A percentile compares a stretch with the other conserved stretches of the same genome.
These are phyloP conservation scores for Chelonia mydas DNA, from an alignment of 2,797 vertebrate species.

Conservation along the genomic window DNA sequence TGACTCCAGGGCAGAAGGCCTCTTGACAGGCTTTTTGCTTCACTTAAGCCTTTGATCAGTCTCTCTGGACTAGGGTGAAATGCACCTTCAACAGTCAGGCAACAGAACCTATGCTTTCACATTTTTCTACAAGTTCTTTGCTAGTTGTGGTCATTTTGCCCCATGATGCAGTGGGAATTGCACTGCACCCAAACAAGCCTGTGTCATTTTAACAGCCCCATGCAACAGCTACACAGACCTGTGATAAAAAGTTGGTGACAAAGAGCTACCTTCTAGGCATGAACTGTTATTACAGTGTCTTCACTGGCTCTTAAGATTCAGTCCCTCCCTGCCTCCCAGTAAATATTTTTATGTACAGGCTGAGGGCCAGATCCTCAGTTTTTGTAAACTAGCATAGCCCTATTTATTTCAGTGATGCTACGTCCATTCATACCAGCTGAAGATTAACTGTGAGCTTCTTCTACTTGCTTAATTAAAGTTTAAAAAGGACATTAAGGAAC, in stretches of 20 bases:
- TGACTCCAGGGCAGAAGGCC: neutral
- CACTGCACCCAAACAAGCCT: neutral
- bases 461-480: fast-evolving
- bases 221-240: neutral
- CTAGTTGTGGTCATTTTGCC: neutral
- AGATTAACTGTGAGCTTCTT: neutral
- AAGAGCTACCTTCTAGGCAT: neutral
- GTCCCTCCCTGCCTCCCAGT: neutral
- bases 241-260: neutral
- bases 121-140: neutral
- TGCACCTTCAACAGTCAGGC: fast-evolving
- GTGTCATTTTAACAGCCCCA: neutral
- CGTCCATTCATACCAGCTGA: fast-evolving
- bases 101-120: fast-evolving
- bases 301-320: neutral
- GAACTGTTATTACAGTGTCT: neutral
- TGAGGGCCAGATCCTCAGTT: neutral
- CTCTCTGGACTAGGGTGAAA: neutral
- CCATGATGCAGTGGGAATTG: neutral
- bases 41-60: fast-evolving
- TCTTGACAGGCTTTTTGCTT: neutral
- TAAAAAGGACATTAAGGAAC: neutral
- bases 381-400: neutral
- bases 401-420: neutral
- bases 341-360: neutral